Conservation (phyloP, 2,113 vertebrate species). For the Centropus bengalensis region DNA sequence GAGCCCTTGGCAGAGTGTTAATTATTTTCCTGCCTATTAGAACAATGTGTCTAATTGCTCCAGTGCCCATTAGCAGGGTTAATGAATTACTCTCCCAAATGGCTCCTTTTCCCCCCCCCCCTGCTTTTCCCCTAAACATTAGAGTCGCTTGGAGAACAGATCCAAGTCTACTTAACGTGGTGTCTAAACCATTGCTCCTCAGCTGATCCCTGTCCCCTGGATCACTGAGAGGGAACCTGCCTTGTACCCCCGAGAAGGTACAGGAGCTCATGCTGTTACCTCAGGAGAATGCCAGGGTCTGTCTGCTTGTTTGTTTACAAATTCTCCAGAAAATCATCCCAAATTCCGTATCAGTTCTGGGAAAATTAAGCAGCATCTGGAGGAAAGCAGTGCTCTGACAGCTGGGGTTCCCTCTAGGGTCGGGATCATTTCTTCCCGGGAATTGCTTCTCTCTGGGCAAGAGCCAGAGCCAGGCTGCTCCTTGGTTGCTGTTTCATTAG, state of each 20-base stretch:
- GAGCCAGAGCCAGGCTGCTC: not conserved
- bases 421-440: not conserved
- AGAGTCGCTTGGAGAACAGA: not conserved
- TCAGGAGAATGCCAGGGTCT: not conserved
- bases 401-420: not conserved
- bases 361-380: not conserved
- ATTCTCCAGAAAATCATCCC: not conserved
- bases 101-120: not conserved
- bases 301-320: not conserved
- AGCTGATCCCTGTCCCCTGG: not conserved
- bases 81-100: not conserved
- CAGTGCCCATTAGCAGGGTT: not conserved
- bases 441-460: not conserved
- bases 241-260: rapidly evolving
- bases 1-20: not conserved
- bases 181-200: not conserved
- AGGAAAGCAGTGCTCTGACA: not conserved
- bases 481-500: not conserved
- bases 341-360: not conserved
- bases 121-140: not conserved
- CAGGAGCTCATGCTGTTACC: not conserved
- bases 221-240: not conserved
- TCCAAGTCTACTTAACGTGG: not conserved
- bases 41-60: not conserved
- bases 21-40: constrained; percentile 23